Conservation (phyloP, 2,797 vertebrate genomes). For the Cyprinodon diabolis region DNA sequence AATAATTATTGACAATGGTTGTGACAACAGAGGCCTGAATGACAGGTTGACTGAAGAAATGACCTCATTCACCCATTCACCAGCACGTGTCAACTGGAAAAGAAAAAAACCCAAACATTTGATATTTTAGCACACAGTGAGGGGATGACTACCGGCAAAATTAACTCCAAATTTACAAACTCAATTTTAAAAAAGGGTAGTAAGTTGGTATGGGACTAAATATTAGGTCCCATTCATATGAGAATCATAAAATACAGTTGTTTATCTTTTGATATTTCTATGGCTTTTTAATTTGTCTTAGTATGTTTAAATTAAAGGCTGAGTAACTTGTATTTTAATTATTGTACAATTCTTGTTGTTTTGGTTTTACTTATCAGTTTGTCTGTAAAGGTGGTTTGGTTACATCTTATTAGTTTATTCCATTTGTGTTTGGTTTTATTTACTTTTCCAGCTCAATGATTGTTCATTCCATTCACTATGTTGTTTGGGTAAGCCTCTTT, state of each 20-base stretch:
- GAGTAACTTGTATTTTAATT: background rate
- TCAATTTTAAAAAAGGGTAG: background rate
- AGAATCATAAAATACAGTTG: no score
- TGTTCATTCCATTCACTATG: background rate
- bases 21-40: slow-evolving; percentile 43
- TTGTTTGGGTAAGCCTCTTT: background rate
- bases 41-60: slow-evolving; percentile 50
- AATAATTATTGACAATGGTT: slow-evolving; percentile 52
- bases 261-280: no score
- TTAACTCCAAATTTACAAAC: background rate
- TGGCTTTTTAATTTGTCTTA: background rate
- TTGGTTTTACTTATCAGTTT: background rate
- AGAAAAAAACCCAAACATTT: background rate
- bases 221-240: background rate
- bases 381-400: background rate
- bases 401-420: no score
- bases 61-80: slow-evolving; percentile 65
- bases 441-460: no score
- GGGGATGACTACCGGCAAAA: background rate
- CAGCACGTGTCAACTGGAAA: slow-evolving; percentile 27
- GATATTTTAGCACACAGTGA: background rate
- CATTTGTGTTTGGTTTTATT: background rate
- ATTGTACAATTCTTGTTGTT: background rate
- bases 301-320: background rate
- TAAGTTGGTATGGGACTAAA: background rate